Base-by-base conservation (phyloP, 2,888 invertebrate genomes). In the Metacarcinus magister region DNA sequence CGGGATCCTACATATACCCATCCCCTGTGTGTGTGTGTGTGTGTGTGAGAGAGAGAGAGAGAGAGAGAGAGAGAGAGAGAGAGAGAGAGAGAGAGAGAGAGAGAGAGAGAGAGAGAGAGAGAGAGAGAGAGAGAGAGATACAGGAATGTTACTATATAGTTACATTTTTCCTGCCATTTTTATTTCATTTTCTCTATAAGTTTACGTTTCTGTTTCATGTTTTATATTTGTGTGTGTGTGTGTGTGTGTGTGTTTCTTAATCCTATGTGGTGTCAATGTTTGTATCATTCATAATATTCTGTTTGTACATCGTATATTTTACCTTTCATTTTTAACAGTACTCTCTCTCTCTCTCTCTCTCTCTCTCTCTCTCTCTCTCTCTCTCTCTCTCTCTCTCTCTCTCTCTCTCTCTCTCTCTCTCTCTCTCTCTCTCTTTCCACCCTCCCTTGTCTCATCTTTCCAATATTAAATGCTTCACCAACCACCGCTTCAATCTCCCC, bases 291-390 rank as follows among this genome's bases (percentile, higher is more conserved):
- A 54, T 54, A 13, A 54, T 54, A 8, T 13, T 54, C 54, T 54
- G 54, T 54, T 13, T 13, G 8, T 13, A 13, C 13, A 13, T 54
- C 54, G 19, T 67, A 16, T 2, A 2, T 8, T 67, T 5, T 67
- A 23, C 19, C 67, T 67, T 2, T 60, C 7, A 48, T 60, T 60
- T 16, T 19, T 60, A 13, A 13, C 13, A 54, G 13, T 54, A 8
- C 67, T 67, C 67, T 67, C 67, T 67, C 67, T 67, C 67, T 67
- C 67, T 67, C 67, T 67, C 67, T 67, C 67, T 67, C 67, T 67
- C 67, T 67, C 67, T 67, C 67, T 67, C 67, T 67, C 67, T 67
- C 67, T 67, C 67, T 89, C 43, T 89, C 43, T 89, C 43, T 89
- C 43, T 89, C 43, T 89, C 43, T 89, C 43, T 89, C 43, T 89